Base-by-base conservation (phyloP, 2,113 vertebrate genomes). In the Dasypus novemcinctus region DNA sequence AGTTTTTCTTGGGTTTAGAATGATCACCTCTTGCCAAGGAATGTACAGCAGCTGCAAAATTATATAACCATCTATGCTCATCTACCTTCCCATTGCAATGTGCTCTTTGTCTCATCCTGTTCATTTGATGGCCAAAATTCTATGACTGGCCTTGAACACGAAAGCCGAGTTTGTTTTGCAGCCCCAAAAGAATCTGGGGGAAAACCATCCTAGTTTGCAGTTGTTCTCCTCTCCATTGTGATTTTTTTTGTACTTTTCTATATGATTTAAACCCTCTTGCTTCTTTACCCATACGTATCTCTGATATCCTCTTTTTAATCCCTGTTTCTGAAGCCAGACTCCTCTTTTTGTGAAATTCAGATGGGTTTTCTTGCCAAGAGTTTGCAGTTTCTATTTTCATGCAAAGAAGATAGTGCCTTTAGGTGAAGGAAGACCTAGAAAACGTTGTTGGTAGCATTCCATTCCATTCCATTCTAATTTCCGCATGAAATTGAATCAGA, bases 1-100 rank as follows among this genome's bases (percentile, higher is more conserved):
- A 91, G 38, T 59, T 96, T 72, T 87, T 94, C 66, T 61, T 83
- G 87, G 83, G 18, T 31, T 64, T 21, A 76, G 69, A 75, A 61
- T 2, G 1, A 10, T 88, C 1, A 3, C 17, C 25, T 64, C 90
- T 71, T 80, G 71, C 84, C 75, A 71, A 69, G 80, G 64, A 69
- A 52, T 68, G 46, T 57, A n/a, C 27, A 89, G 69, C 15, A 15
- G 74, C 64, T 43, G 76, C 52, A 82, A 33, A 46, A 52, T 92
- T 87, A 54, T 14, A 3, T 69, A 79, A 87, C 63, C 27, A 3
- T 23, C 41, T 4, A 10, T 2, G 0, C 68, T 59, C 54, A 64
- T 57, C 63, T 43, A 21, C 38, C 4, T 52, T 7, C 49, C 57
- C 71, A 36, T n/a, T 31, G n/a, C 23, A 66, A 59, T 13, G 38